Base-by-base conservation (phyloP, 2,888 invertebrate species). In the Coenonympha arcania region DNA sequence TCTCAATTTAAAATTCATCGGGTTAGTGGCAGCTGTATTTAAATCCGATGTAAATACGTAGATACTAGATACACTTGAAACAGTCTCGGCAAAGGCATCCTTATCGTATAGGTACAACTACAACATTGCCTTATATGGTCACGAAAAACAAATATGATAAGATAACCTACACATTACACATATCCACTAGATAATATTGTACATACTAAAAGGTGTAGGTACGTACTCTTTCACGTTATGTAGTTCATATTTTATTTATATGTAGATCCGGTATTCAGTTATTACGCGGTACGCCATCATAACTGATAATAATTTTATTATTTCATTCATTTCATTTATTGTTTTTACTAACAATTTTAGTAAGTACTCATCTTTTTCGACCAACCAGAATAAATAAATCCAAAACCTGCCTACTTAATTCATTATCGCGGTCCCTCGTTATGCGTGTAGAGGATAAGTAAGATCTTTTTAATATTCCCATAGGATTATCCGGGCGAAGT, bases 51-150 rank as follows among this genome's bases (percentile, higher is more conserved):
- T 16, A 16, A 6, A n/a, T 42, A 34, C 8, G 31, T n/a, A n/a
- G n/a, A n/a, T n/a, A n/a, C n/a, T 40, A 24, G 4, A 30, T 31
- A 13, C 28, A 36, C 40, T 31, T 33, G 8, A 47, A 30, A 37
- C 46, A 11, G 11, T 33, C 39, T 28, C 31, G 43, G 15, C 36
- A 47, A 47, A 44, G 43, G 39, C 36, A 51, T 36, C 22, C 34
- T 55, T 60, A 60, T 59, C 57, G 52, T 37, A 34, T 40, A 55
- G 58, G 19, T 36, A 48, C 58, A 53, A 55, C 63, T 36, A 48
- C 58, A 53, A 55, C 63, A 60, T 61, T 62, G 42, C 65, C 65
- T 59, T 63, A 62, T 64, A 65, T 61, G 63, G 63, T 61, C 61
- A 55, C 56, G 55, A 54, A 59, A 60, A 60, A 46, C 49, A 43